Evolutionary conservation across 2,888 invertebrate species (phyloP).

Genomic region (Microctonus aethiopoides): DNA sequence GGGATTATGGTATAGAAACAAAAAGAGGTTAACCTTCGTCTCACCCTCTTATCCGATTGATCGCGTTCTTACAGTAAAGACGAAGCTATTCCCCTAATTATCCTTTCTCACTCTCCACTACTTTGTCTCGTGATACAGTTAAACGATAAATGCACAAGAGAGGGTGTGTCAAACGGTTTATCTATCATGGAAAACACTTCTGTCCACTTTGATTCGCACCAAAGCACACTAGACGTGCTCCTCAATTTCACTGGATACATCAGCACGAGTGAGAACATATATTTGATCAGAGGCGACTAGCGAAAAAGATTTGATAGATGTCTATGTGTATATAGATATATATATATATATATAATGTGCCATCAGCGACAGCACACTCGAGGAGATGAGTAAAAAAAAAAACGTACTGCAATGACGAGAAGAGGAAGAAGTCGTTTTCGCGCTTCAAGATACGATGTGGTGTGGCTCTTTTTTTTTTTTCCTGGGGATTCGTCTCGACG

Average conservation of each 20-base stretch:
- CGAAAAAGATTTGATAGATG: background rate
- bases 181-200: background rate
- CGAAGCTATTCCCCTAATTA: conserved; percentile 60
- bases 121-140: conserved; percentile 11
- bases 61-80: conserved; percentile 50
- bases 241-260: background rate
- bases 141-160: background rate
- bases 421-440: conserved; percentile 23
- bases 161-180: background rate
- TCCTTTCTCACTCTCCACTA: conserved; percentile 36
- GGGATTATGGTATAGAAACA: conserved; percentile 31
- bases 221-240: background rate
- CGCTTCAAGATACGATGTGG: conserved; percentile 9
- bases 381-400: background rate
- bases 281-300: background rate
- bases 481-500: conserved; percentile 54
- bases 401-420: background rate
- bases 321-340: background rate
- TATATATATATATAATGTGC: too few species aligned
- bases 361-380: conserved; percentile 13
- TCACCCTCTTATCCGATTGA: conserved; percentile 60
- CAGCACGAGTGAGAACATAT: background rate
- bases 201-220: background rate
- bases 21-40: conserved; percentile 53
- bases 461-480: conserved; percentile 31